Evolutionary conservation across 2,113 vertebrate species (phyloP).

Genomic region (Chloropsis cyanopogon): DNA sequence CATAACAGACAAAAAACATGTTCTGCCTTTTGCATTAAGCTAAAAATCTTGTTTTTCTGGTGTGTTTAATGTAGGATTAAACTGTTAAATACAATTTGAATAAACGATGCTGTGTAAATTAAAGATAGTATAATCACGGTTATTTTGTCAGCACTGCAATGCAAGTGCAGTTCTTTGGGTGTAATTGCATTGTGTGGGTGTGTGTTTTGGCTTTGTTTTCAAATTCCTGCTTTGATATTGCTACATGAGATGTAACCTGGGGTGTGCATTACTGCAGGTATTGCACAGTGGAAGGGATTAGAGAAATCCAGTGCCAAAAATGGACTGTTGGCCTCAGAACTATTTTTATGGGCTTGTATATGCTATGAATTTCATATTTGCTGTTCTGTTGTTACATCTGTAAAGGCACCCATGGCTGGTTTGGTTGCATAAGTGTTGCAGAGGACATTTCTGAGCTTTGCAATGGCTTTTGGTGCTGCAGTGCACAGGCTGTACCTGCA

Average conservation of each 20-base stretch:
- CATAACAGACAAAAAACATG: not conserved
- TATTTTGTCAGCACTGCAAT: slow-evolving; percentile 4
- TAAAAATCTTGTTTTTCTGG: not conserved
- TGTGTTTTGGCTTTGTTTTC: slow-evolving; percentile 54
- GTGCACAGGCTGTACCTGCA: slow-evolving; percentile 36
- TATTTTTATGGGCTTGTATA: not conserved
- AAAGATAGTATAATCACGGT: not conserved
- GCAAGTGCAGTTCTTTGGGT: not conserved
- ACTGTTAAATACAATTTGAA: not conserved
- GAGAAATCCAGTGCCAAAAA: not conserved
- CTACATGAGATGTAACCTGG: not conserved
- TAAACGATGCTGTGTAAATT: not conserved
- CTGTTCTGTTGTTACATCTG: not conserved
- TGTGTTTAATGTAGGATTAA: not conserved
- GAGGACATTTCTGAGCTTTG: slow-evolving; percentile 1
- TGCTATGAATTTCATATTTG: not conserved
- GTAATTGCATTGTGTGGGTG: slow-evolving; percentile 36
- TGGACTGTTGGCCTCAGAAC: not conserved
- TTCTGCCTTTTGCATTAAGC: not conserved
- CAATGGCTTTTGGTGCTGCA: slow-evolving; percentile 23
- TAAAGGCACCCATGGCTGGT: not conserved
- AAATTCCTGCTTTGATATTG: slow-evolving; percentile 18
- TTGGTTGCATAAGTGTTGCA: not conserved
- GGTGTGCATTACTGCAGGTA: slow-evolving; percentile 27
- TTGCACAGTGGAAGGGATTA: not conserved